These are phyloP conservation scores for Boloria selene DNA, from an alignment of 2,888 invertebrate genomes.

Conservation along the genomic window DNA sequence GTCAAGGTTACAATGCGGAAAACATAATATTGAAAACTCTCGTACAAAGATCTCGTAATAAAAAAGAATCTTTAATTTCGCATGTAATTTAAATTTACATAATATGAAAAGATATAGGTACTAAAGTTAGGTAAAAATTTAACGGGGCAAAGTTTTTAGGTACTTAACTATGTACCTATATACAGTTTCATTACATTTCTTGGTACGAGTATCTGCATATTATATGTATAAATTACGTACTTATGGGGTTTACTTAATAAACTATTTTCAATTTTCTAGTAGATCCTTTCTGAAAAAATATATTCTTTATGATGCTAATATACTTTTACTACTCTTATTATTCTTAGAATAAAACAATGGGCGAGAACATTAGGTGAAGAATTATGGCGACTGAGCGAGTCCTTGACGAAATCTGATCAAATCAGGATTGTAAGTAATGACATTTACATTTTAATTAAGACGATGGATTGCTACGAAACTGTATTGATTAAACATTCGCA, in stretches of 20 bases:
- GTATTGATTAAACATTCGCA: neutral
- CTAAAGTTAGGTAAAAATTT: neutral
- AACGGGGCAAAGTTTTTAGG: too few relatives aligned
- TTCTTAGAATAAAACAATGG: constrained; percentile 89
- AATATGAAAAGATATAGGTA: neutral
- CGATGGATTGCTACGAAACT: neutral
- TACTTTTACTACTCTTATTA: constrained; percentile 41
- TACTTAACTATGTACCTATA: too few relatives aligned
- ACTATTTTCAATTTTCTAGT: too few relatives aligned
- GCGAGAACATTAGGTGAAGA: constrained; percentile 90
- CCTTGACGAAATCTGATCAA: constrained; percentile 89
- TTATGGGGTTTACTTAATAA: too few relatives aligned
- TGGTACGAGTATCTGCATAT: too few relatives aligned
- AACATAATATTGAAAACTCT: constrained; percentile 10
- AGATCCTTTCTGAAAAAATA: too few relatives aligned
- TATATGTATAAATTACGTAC: too few relatives aligned
- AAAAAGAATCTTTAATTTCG: constrained; percentile 29
- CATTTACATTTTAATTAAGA: constrained; percentile 4
- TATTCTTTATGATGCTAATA: neutral
- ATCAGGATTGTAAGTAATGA: constrained; percentile 86
- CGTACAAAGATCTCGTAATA: constrained; percentile 29
- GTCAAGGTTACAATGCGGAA: constrained; percentile 11
- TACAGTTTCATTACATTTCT: too few relatives aligned
- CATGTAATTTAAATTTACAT: constrained; percentile 13
- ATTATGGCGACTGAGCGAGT: constrained; percentile 89